Evolutionary conservation across 2,113 vertebrate genomes (phyloP).

Genomic region (Solea senegalensis): DNA sequence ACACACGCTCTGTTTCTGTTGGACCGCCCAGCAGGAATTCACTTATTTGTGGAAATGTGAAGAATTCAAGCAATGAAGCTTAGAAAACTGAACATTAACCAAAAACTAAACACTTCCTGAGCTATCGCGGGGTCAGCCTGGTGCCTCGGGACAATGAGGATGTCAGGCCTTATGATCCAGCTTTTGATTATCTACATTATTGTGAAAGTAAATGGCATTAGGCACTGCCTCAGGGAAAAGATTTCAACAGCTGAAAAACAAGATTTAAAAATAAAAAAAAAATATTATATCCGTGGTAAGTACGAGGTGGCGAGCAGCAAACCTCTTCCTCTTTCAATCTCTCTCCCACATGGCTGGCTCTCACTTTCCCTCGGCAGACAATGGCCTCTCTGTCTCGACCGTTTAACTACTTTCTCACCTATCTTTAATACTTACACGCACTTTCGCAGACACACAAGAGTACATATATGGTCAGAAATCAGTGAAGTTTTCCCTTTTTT

Average conservation of each 20-base stretch:
- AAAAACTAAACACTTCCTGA: constrained; percentile 62
- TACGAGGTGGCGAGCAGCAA: constrained; percentile 19
- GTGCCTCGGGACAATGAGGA: constrained; percentile 2
- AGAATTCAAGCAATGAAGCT: constrained; percentile 79
- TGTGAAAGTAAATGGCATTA: constrained; percentile 1
- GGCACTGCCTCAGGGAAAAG: neutral
- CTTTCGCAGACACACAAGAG: constrained; percentile 20
- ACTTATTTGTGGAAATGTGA: constrained; percentile 82
- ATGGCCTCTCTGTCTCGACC: constrained; percentile 57
- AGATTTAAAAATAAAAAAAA: constrained; percentile 15
- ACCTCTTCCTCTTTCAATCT: constrained; percentile 39
- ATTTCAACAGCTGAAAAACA: neutral
- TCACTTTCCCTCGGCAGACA: constrained; percentile 57
- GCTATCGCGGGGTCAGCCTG: constrained; percentile 36
- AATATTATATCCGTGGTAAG: constrained; percentile 6
- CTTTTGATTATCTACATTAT: constrained; percentile 5
- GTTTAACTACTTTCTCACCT: constrained; percentile 63
- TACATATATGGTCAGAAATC: constrained; percentile 16
- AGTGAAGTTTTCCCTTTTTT: constrained; percentile 13
- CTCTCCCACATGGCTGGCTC: constrained; percentile 53
- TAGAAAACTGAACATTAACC: constrained; percentile 62
- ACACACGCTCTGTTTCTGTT: constrained; percentile 77
- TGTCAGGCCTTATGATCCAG: neutral
- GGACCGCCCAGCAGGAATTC: constrained; percentile 71
- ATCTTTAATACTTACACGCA: constrained; percentile 44